Evolutionary conservation across 2,797 vertebrate species (phyloP).

Genomic region (Onychomys torridus): DNA sequence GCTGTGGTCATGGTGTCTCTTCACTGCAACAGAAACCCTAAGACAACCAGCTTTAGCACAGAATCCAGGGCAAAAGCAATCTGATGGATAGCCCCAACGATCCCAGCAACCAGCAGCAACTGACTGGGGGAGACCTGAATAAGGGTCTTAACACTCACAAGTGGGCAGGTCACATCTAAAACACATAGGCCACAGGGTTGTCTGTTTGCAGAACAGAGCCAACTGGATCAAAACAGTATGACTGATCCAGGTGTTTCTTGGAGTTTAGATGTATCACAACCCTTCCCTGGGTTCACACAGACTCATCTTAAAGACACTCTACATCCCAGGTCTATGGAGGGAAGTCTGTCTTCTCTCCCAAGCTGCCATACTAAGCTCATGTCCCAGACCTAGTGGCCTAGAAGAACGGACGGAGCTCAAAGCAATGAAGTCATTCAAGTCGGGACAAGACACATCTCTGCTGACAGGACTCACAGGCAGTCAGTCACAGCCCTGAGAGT

Average conservation of each 20-base stretch:
- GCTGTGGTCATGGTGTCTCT: background rate
- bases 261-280: background rate
- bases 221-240: background rate
- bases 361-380: background rate
- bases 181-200: background rate
- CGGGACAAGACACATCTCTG: background rate
- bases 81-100: accelerated
- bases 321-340: background rate
- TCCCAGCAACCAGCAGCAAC: background rate
- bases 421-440: background rate
- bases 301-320: background rate
- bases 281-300: background rate
- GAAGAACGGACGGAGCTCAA: background rate
- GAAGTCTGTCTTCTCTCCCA: background rate
- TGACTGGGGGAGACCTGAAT: background rate
- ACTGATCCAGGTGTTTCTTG: background rate
- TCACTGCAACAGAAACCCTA: background rate
- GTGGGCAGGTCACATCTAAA: background rate
- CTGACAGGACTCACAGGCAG: background rate
- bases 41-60: background rate
- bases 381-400: background rate
- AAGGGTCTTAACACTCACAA: accelerated
- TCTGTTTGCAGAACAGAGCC: background rate
- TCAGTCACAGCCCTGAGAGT: background rate
- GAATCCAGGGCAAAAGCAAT: background rate